Base-by-base conservation (phyloP, 2,113 vertebrate species). In the Strix aluco region DNA sequence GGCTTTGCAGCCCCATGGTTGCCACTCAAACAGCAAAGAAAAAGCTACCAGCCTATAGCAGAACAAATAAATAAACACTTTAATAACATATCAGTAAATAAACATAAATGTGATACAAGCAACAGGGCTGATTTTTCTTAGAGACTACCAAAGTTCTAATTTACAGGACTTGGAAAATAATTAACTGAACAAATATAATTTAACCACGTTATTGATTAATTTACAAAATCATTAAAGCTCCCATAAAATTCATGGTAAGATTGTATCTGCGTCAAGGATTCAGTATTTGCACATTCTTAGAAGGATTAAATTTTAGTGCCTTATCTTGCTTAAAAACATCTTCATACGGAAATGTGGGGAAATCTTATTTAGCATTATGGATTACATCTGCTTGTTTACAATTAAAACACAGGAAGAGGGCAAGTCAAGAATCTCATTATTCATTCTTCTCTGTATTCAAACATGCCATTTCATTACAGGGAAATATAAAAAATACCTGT, bases 201-300 rank as follows among this genome's bases (percentile, higher is more conserved):
- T 95, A 88, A 71, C 79, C 63, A 58, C 25, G 2, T 96, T 96
- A 98, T 97, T 97, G 97, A 98, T 98, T 98, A 96, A 97, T 98
- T 98, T 98, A 88, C 95, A 96, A 95, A 97, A 87, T 81, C 95
- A 96, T 97, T 97, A 97, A 95, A 58, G 66, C 79, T 96, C 81
- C 94, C 83, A 69, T 89, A 91, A 97, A 97, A 97, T 86, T 93
- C 96, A 58, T 55, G 89, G 88, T 86, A 54, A 97, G 86, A 91
- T 62, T 79, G 81, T 92, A 82, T 77, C 95, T 95, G 95, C 58
- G 2, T 62, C 88, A 47, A 86, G 95, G 91, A 77, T 86, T 91
- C 87, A 62, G 34, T 63, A 40, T 97, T 96, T 96, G 91, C 83
- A 92, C 73, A 51, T 93, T 96, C 79, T 94, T 92, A 96, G 91